These are phyloP conservation scores for Lasius platythorax DNA, from an alignment of 2,888 invertebrate species.

Conservation along the genomic window DNA sequence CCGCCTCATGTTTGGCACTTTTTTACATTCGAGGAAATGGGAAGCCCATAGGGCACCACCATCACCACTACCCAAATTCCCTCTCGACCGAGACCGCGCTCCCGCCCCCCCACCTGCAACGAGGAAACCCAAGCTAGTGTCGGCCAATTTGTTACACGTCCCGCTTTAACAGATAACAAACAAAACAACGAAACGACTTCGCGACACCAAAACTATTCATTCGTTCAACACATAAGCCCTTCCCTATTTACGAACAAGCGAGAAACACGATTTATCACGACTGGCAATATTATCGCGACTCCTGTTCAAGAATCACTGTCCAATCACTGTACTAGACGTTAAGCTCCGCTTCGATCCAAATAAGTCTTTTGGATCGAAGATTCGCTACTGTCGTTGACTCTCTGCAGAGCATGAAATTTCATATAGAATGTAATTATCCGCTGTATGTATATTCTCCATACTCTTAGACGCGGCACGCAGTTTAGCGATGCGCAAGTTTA, in stretches of 20 bases:
- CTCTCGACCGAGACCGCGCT: slow-evolving; percentile 82
- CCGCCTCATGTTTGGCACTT: slow-evolving; percentile 79
- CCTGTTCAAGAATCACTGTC: slow-evolving; percentile 47
- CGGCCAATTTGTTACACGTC: slow-evolving; percentile 79
- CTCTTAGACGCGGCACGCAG: slow-evolving; percentile 30
- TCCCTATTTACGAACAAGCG: slow-evolving; percentile 25
- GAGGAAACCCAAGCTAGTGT: slow-evolving; percentile 85
- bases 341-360: slow-evolving; percentile 73
- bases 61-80: slow-evolving; percentile 76
- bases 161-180: slow-evolving; percentile 71
- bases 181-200: slow-evolving; percentile 67
- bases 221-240: slow-evolving; percentile 49
- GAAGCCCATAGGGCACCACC: slow-evolving; percentile 81
- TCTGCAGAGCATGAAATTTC: slow-evolving; percentile 40
- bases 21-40: slow-evolving; percentile 84
- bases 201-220: slow-evolving; percentile 54
- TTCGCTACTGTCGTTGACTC: slow-evolving; percentile 54
- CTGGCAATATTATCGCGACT: slow-evolving; percentile 29
- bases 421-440: slow-evolving; percentile 7
- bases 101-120: slow-evolving; percentile 85
- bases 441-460: slow-evolving; percentile 3
- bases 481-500: slow-evolving; percentile 31
- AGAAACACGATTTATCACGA: slow-evolving; percentile 20
- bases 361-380: slow-evolving; percentile 73
- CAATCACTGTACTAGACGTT: slow-evolving; percentile 44